Evolutionary conservation across 2,888 invertebrate species (phyloP), one percentile per base, ranked within the genome.

Genomic region (Agrotis puta): DNA sequence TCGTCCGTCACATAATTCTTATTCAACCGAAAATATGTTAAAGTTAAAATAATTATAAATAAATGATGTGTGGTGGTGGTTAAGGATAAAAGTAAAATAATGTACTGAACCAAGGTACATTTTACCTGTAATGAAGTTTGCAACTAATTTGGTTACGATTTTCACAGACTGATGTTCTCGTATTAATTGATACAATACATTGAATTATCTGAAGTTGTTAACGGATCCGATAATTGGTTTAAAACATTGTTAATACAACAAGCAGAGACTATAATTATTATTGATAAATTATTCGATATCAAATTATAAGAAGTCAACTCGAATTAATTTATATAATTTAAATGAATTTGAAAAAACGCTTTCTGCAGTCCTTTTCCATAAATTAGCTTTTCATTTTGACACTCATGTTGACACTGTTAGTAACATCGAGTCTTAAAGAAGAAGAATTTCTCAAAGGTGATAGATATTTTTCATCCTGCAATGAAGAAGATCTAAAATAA

Each of bases 181-280:
- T 63, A 56, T 57, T 56, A 70, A 70, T 77, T 51, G 18, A 45
- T 43, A 43, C n/a, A 50, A 20, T 22, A 20, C 14, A 20, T 22
- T 20, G 45, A 56, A 69, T 61, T 62, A 13, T 70, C 50, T 51
- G 24, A 62, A 51, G 16, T 48, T 48, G 16, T 20, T 18, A 45
- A 43, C n/a, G n/a, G 18, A 48, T 59, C 20, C 9, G 9, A 14
- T 33, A 57, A 59, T 47, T 61, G 7, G 11, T 22, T 69, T 50
- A 14, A 33, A 59, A 50, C 5, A 48, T 51, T 54, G 20, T 7
- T 50, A n/a, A 58, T 58, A 22, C 16, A 48, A 43, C 1, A 57
- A 51, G 50, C 14, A 5, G 1, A 14, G 0, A 3, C 45, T 2
- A 50, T 63, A 0, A 56, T 61, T 20, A 56, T 61, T 20, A 11